A percentile compares a stretch with the other conserved stretches of the same genome.
Evolutionary conservation across 2,797 vertebrate genomes (phyloP).

Genomic region (Diplodus sargus): DNA sequence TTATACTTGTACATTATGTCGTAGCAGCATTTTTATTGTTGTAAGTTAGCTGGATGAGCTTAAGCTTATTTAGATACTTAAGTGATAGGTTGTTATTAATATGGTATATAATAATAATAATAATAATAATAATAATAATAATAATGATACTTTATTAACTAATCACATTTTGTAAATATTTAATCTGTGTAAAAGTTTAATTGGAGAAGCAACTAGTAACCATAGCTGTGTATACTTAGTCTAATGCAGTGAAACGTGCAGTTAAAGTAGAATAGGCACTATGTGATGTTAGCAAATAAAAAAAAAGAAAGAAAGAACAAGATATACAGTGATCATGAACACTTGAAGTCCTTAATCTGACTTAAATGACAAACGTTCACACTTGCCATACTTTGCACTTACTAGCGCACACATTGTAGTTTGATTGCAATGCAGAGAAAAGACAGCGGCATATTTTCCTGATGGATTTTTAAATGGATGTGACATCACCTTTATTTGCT

Average conservation of each 20-base stretch:
- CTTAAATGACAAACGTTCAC: background rate
- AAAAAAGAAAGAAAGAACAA: background rate
- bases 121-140: too few species aligned
- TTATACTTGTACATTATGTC: too few species aligned
- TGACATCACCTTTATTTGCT: conserved; percentile 36
- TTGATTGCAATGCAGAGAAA: conserved; percentile 10
- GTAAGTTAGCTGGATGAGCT: too few species aligned
- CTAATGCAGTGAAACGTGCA: background rate
- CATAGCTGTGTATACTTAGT: background rate
- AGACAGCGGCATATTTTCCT: background rate
- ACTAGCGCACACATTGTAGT: background rate
- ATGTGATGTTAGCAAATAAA: too few species aligned
- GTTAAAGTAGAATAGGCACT: background rate
- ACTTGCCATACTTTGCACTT: background rate
- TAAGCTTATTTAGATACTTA: background rate
- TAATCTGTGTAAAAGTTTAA: background rate
- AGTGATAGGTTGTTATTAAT: too few species aligned
- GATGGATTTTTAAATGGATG: conserved; percentile 3
- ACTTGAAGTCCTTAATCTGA: background rate
- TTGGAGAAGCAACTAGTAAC: background rate
- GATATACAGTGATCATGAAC: conserved; percentile 3
- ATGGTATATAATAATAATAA: too few species aligned
- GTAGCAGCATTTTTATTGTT: too few species aligned
- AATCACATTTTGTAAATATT: background rate
- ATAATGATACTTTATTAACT: too few species aligned